phyloP scores from a whole-genome alignment of 1,140 invertebrate genomes.

The Drosophila sechellia region DNA sequence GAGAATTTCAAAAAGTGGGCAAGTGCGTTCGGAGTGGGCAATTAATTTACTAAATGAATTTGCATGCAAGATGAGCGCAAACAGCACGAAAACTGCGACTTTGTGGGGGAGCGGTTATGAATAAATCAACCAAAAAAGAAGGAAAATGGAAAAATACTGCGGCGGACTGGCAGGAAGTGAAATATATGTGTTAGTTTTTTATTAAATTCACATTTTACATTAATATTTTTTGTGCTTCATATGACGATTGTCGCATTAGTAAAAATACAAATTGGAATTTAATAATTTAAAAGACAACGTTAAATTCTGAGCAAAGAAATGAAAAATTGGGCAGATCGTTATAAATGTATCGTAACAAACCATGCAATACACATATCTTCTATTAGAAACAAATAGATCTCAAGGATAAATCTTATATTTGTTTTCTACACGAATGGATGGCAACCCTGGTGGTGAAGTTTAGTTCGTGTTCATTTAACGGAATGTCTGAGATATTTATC shows the following conservation, averaged over 20 bases:
- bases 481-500: no score
- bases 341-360: not conserved
- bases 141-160: not conserved
- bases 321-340: slow-evolving; percentile 19
- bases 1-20: slow-evolving; percentile 37
- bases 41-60: slow-evolving; percentile 83
- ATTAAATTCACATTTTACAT: not conserved
- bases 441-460: no score
- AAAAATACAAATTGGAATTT: not conserved
- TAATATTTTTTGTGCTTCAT: not conserved
- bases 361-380: no score
- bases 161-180: slow-evolving; percentile 1
- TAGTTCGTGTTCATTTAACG: no score
- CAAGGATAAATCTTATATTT: no score
- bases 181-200: no score
- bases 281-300: slow-evolving; percentile 3
- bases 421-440: no score
- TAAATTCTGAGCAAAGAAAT: slow-evolving; percentile 60
- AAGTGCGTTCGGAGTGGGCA: slow-evolving; percentile 67
- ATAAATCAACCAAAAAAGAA: slow-evolving; percentile 21
- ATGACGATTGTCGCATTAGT: not conserved
- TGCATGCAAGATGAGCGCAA: slow-evolving; percentile 77
- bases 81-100: slow-evolving; percentile 41
- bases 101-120: slow-evolving; percentile 33
- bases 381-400: no score